These are phyloP conservation scores for Trachymyrmex cornetzi DNA, from an alignment of 1,140 invertebrate species.

Conservation along the genomic window DNA sequence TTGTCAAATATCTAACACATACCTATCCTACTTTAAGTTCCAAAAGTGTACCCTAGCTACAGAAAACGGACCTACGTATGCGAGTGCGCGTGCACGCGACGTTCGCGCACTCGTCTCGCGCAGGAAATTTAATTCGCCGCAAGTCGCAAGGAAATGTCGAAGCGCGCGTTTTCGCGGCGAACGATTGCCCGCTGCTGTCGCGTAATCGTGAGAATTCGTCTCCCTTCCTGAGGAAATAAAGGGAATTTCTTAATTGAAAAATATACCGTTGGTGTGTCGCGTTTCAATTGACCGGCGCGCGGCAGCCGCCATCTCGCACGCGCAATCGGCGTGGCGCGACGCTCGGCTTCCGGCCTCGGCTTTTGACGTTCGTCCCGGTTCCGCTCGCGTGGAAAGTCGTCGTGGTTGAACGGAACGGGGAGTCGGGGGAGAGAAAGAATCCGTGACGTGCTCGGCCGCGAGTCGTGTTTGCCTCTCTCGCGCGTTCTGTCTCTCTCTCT, in stretches of 20 bases:
- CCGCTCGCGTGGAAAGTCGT: conserved; percentile 74
- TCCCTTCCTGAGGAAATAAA: neutral
- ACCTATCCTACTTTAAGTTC: too few relatives aligned
- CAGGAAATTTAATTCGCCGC: too few relatives aligned
- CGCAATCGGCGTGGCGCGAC: neutral
- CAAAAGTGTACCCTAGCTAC: too few relatives aligned
- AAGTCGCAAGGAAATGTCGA: neutral
- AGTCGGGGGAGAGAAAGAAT: conserved; percentile 50
- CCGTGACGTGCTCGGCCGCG: conserved; percentile 71
- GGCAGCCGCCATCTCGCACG: neutral
- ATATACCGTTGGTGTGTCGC: neutral
- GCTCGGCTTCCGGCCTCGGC: neutral
- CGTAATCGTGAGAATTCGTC: neutral
- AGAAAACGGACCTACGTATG: too few relatives aligned
- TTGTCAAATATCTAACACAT: too few relatives aligned
- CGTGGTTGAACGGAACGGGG: neutral
- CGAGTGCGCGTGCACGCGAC: neutral
- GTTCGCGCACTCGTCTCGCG: too few relatives aligned
- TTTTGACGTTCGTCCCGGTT: conserved; percentile 71
- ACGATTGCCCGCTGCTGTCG: too few relatives aligned
- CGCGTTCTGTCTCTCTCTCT: neutral
- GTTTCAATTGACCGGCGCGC: neutral
- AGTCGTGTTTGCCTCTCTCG: conserved; percentile 52
- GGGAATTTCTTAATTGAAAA: neutral
- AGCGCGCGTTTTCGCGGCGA: neutral